Evolutionary conservation across 2,888 invertebrate species (phyloP).

Genomic region (Beris chalybata): DNA sequence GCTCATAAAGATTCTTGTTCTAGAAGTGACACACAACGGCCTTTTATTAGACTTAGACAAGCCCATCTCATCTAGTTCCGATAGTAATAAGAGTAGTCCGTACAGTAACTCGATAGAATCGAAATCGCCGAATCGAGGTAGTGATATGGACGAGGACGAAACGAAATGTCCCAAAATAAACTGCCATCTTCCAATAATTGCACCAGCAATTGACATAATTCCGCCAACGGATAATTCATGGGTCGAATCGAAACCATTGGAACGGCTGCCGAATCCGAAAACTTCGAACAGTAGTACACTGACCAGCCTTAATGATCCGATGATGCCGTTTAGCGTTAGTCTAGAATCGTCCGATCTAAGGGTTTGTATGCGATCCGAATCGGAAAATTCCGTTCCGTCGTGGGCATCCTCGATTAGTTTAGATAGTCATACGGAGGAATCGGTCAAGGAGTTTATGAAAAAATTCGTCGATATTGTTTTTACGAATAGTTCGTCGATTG

Average conservation of each 20-base stretch:
- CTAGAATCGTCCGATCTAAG: conserved; percentile 60
- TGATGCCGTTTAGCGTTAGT: conserved; percentile 61
- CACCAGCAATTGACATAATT: conserved; percentile 52
- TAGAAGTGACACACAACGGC: conserved; percentile 35
- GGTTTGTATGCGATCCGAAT: conserved; percentile 58
- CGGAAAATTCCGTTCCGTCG: conserved; percentile 65
- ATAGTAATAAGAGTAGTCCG: conserved; percentile 41
- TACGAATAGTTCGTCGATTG: conserved; percentile 60
- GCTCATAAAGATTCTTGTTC: not conserved
- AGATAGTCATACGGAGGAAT: conserved; percentile 60
- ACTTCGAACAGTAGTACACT: conserved; percentile 61
- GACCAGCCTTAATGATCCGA: conserved; percentile 62
- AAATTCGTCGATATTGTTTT: conserved; percentile 67
- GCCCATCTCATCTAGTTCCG: conserved; percentile 45
- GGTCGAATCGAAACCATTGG: not conserved
- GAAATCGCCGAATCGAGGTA: conserved; percentile 41
- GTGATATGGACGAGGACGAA: conserved; percentile 44
- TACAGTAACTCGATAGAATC: conserved; percentile 53
- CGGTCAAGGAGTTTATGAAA: conserved; percentile 68
- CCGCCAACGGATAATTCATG: conserved; percentile 44
- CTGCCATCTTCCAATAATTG: conserved; percentile 43
- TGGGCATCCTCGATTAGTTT: conserved; percentile 66
- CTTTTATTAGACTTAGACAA: conserved; percentile 39
- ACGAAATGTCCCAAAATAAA: conserved; percentile 44
- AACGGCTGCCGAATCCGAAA: conserved; percentile 42